Conservation (phyloP, 2,113 vertebrate genomes). For the Telmatochromis sp. region DNA sequence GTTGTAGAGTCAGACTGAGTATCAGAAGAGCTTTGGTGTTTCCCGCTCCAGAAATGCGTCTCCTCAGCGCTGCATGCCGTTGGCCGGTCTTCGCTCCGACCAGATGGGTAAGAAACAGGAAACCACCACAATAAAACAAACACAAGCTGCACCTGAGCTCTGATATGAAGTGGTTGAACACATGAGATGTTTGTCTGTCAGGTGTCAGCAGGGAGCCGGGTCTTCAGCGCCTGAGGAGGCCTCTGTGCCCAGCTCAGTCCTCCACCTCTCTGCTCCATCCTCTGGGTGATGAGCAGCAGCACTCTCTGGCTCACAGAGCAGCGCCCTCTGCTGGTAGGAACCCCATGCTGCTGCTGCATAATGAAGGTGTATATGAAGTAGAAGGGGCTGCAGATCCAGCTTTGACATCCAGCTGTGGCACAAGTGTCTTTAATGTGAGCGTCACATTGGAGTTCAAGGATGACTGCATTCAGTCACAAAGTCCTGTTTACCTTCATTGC, state of each 20-base stretch:
- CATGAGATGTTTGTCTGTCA: neutral
- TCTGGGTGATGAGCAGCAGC: neutral
- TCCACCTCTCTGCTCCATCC: neutral
- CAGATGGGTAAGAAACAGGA: constrained; percentile 1
- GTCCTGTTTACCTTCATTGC: neutral
- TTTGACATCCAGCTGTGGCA: neutral
- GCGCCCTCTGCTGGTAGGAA: constrained; percentile 2
- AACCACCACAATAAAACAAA: neutral
- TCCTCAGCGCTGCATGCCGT: neutral
- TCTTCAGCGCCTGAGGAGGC: constrained; percentile 7
- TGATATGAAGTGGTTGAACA: neutral
- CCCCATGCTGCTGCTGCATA: neutral
- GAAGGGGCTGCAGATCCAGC: neutral
- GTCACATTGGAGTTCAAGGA: neutral
- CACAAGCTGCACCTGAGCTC: neutral
- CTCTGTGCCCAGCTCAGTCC: neutral
- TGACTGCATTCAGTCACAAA: neutral
- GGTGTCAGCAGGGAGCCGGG: constrained; percentile 26
- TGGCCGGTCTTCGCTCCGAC: neutral
- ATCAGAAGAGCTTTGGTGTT: constrained; percentile 24
- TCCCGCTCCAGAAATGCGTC: constrained; percentile 16
- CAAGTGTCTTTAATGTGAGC: neutral
- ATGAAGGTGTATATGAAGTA: neutral
- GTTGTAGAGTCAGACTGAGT: constrained; percentile 37
- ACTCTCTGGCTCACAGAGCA: neutral